Base-by-base conservation (phyloP, 2,113 vertebrate genomes). In the Dromaius novaehollandiae region DNA sequence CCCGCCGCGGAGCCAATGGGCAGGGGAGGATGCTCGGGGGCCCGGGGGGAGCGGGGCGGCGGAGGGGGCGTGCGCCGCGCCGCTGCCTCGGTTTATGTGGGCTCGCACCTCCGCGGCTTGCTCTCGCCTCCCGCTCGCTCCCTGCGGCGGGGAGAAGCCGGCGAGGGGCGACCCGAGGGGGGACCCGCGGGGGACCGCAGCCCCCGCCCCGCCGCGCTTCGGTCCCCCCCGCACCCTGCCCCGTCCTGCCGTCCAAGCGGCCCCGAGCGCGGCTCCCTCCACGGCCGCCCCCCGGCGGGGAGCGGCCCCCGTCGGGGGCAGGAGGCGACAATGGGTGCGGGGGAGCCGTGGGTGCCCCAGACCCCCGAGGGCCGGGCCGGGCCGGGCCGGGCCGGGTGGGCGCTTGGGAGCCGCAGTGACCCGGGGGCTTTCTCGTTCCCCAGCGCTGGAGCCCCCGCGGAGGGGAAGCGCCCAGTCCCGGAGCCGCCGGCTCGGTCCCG, bases 1-100 rank as follows among this genome's bases (percentile, higher is more conserved):
- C 93, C 76, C 88, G 78, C 51, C 69, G 34, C 78, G 80, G 79
- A 98, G 95, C 98, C 99, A 99, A 99, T 98, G 87, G 98, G 96
- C 96, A 94, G 95, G 87, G 96, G 93, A 93, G 91, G 80, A 94
- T 92, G 91, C 93, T 70, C 86, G 82, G 95, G 92, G 93, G 91
- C 91, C 89, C 74, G 69, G 94, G 77, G 85, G 79, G 94, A 89
- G 82, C 82, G 70, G 36, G 66, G 90, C 81, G 86, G 98, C 88
- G 97, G 98, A 98, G 97, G 91, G 91, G 92, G 89, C 91, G 95
- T 95, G 87, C 53, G 81, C 95, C 46, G 88, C 34, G 34, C 50
- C 46, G 30, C 30, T 38, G 82, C 60, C 25, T 82, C 73, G 8
- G 88, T 80, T 76, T 71, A 5, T 95, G 92, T 55, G 92, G 88